phyloP scores from a whole-genome alignment of 2,113 vertebrate genomes.

The Elgaria multicarinata region DNA sequence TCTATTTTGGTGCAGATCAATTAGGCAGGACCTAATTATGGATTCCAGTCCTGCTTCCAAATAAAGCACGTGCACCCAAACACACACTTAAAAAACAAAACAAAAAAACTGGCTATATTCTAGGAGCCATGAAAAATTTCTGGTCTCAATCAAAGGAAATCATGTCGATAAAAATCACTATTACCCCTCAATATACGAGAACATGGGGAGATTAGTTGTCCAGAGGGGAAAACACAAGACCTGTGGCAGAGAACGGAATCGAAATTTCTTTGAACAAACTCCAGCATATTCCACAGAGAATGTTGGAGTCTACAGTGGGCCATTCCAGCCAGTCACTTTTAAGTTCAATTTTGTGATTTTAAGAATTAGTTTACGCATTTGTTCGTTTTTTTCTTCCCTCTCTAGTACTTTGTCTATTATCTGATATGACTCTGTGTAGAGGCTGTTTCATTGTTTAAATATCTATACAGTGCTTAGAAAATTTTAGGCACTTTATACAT shows the following conservation, averaged over 20 bases:
- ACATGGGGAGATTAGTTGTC: background rate
- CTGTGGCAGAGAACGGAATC: conserved; percentile 1
- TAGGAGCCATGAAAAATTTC: background rate
- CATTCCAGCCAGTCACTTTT: background rate
- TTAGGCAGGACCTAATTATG: background rate
- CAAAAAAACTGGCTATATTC: background rate
- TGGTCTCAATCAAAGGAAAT: background rate
- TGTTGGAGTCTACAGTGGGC: background rate
- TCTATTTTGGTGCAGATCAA: background rate
- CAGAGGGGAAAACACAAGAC: background rate
- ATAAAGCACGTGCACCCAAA: background rate
- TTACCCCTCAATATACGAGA: background rate
- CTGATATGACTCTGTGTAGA: background rate
- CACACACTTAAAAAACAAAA: background rate
- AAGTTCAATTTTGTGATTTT: background rate
- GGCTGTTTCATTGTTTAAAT: background rate
- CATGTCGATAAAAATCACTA: background rate
- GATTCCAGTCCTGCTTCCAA: background rate
- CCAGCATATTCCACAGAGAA: background rate
- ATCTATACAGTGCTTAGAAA: background rate
- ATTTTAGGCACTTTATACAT: background rate
- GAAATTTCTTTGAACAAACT: background rate
- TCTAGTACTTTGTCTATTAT: background rate
- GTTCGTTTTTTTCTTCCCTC: background rate
- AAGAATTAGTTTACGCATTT: background rate